Evolutionary conservation across 2,113 vertebrate genomes (phyloP), one percentile per base, ranked within the genome.

Genomic region (Dunckerocampus dactyliophorus): DNA sequence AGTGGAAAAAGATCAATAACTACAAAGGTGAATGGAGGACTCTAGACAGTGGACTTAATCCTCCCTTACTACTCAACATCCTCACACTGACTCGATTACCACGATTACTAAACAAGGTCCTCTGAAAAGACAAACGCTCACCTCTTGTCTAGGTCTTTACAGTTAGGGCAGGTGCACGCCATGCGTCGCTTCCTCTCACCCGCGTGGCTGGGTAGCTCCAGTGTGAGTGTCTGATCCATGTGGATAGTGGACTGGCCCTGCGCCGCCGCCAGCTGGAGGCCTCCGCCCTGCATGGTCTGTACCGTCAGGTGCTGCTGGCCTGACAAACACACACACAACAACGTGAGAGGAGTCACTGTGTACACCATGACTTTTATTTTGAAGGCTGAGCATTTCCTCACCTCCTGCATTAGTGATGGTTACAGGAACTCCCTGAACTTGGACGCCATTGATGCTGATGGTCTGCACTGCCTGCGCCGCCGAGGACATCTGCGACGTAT

Each of bases 121-220:
- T 48, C n/a, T 49, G 9, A 13, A 21, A 20, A 12, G 20, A 21
- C 9, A 0, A 4, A 2, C 34, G 16, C 43, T 34, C 75, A 94
- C 96, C 94, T 90, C 70, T 97, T 98, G 55, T 99, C 96, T 8
- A 93, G 93, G 0, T 99, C 96, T 90, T 97, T 98, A 88, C 96
- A 99, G 91, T 99, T 98, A 77, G 96, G 96, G 58, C 96, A 99
- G 24, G 95, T 99, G 79, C 96, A 99, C 10, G 96, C 96, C 93
- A 98, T 95, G 13, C 96, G 92, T 5, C 96, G 77, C 71, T 96
- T 92, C 84, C 98, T 99, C 83, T 98, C 95, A 0, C 93, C 93
- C 0, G 93, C 92, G 71, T 95, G 95, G 8, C 75, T 63, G 4
- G 88, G 89, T 4, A 94, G 58, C 70, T 99, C 96, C 14, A 96